These are phyloP conservation scores for Acrocephalus scirpaceus DNA, from an alignment of 2,797 vertebrate species.

Conservation along the genomic window DNA sequence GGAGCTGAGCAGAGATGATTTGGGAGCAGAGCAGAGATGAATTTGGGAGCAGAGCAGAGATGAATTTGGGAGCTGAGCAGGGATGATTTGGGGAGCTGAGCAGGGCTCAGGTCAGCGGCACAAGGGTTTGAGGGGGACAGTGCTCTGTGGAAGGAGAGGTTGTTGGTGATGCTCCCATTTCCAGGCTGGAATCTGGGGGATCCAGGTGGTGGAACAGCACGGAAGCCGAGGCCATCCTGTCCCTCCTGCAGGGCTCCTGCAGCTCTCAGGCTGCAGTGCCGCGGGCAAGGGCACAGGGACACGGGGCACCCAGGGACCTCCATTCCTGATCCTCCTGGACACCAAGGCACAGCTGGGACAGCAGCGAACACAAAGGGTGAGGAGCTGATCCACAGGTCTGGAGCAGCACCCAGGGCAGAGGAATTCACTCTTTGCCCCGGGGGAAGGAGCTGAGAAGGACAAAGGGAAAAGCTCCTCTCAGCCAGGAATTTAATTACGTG, in stretches of 20 bases:
- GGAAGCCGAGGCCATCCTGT: background rate
- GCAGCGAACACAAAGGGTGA: background rate
- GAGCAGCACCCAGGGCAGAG: background rate
- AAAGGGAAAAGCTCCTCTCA: background rate
- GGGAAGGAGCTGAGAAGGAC: conserved; percentile 21
- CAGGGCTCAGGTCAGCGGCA: background rate
- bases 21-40: no score
- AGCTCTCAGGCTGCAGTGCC: background rate
- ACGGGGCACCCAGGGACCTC: background rate
- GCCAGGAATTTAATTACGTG: conserved; percentile 55
- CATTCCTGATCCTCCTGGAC: background rate
- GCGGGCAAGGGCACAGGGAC: background rate
- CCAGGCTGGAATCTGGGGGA: background rate
- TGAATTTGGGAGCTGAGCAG: background rate
- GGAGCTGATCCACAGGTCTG: background rate
- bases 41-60: no score
- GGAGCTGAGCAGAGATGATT: background rate
- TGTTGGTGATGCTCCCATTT: background rate
- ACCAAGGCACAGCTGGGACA: background rate
- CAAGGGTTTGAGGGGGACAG: background rate
- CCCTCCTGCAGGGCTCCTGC: background rate
- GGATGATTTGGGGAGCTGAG: background rate
- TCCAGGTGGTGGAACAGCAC: background rate
- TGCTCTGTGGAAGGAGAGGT: background rate
- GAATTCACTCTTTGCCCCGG: background rate